Percentiles rank a stretch among this genome's conserved stretches.
Evolutionary conservation across 2,113 vertebrate species (phyloP).

Genomic region (Podarcis muralis): DNA sequence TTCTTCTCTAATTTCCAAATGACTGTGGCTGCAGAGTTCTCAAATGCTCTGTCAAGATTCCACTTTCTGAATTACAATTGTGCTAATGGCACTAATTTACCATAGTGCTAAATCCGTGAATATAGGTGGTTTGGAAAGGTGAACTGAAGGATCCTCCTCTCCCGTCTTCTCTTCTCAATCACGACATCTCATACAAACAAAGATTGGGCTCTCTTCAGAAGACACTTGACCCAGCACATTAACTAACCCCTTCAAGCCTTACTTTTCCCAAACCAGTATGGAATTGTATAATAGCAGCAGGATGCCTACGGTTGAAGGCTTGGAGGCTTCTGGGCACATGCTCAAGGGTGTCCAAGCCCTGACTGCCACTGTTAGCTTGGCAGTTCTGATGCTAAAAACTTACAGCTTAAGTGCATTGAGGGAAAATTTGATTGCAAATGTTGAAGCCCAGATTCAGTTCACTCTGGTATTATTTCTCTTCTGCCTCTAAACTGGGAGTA

Average conservation of each 20-base stretch:
- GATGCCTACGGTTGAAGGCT: neutral
- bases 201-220: neutral
- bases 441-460: neutral
- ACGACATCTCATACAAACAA: neutral
- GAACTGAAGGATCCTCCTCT: neutral
- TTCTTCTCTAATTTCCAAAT: conserved; percentile 41
- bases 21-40: conserved; percentile 43
- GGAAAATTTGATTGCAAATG: neutral
- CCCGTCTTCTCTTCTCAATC: neutral
- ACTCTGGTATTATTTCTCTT: neutral
- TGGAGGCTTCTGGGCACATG: neutral
- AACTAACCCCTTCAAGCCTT: neutral
- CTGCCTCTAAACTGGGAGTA: neutral
- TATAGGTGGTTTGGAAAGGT: neutral
- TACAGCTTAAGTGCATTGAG: neutral
- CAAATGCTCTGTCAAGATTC: conserved; percentile 29
- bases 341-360: neutral
- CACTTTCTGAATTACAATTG: neutral
- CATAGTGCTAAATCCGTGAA: neutral
- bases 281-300: neutral
- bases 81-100: neutral
- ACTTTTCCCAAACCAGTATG: neutral
- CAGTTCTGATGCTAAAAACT: neutral
- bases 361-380: neutral
- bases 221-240: neutral